phyloP scores from a whole-genome alignment of 23 tunicate species.

The Ciona savignyi region DNA sequence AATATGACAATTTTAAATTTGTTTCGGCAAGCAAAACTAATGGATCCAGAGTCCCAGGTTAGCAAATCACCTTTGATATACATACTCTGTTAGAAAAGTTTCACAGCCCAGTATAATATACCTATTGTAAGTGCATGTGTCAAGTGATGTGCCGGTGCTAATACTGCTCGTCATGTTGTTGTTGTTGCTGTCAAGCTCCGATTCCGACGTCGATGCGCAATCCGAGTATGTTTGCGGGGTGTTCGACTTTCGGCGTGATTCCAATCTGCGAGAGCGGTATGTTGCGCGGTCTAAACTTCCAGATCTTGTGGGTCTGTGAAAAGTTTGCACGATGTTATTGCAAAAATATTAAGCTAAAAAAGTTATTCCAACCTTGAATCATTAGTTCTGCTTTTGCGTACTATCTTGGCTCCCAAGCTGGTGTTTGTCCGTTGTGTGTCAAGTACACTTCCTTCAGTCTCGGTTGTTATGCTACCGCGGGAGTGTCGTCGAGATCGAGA shows the following conservation, averaged over 20 bases:
- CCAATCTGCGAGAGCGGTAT: conserved; percentile 3
- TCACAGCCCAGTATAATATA: too few species aligned
- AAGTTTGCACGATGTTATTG: neutral
- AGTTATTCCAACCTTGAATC: neutral
- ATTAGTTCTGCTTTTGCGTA: conserved; percentile 25
- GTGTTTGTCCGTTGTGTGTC: conserved; percentile 34
- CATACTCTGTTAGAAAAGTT: too few species aligned
- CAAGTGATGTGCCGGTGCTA: neutral
- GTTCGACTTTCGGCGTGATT: neutral
- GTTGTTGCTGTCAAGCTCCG: conserved; percentile 31
- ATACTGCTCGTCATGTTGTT: neutral
- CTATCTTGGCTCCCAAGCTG: conserved; percentile 46
- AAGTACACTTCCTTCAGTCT: neutral
- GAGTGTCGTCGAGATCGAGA: conserved; percentile 16
- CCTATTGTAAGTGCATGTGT: neutral
- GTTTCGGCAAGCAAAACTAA: too few species aligned
- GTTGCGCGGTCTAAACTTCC: conserved; percentile 20
- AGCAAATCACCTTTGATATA: too few species aligned
- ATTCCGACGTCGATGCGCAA: conserved; percentile 53
- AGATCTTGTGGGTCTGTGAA: neutral
- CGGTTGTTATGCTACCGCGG: conserved; percentile 14
- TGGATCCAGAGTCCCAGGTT: too few species aligned
- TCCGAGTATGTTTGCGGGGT: conserved; percentile 1
- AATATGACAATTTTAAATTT: too few species aligned
- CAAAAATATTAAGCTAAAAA: neutral